Percentiles rank a stretch among this genome's conserved stretches.
Evolutionary conservation across 1,140 invertebrate genomes (phyloP).

Genomic region (Apis cerana): DNA sequence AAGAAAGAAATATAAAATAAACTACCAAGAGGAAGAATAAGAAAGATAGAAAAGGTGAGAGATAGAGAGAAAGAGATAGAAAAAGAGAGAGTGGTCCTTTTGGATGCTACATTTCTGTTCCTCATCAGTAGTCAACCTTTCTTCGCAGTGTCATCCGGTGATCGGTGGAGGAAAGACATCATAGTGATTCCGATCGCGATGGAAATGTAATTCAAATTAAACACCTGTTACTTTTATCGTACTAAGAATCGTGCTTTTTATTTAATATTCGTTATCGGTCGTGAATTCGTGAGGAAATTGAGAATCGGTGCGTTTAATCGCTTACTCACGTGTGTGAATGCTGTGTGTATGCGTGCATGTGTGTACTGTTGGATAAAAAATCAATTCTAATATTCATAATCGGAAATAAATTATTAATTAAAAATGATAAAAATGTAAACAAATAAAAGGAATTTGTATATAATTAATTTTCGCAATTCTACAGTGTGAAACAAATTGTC

Average conservation of each 20-base stretch:
- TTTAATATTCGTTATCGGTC: background rate
- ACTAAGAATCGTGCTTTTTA: background rate
- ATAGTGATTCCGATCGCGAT: constrained; percentile 11
- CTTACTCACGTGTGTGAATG: background rate
- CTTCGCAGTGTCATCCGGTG: constrained; percentile 10
- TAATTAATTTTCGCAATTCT: background rate
- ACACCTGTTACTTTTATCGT: background rate
- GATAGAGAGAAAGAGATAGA: background rate
- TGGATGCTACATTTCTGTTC: constrained; percentile 71
- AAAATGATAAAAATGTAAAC: too few species aligned
- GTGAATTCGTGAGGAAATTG: background rate
- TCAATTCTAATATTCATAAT: background rate
- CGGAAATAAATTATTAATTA: background rate
- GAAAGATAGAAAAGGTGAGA: constrained; percentile 43
- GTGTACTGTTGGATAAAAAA: background rate
- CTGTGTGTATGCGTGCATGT: background rate
- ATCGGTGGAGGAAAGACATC: background rate
- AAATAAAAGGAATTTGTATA: too few species aligned
- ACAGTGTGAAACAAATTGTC: background rate
- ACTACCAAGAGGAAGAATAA: background rate
- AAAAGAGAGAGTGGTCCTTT: constrained; percentile 57
- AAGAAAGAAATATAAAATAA: background rate
- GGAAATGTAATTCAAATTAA: background rate
- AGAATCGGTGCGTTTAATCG: background rate
- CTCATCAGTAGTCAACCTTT: constrained; percentile 74